Conservation (phyloP, 2,113 vertebrate genomes). For the Phylloscopus whistleri region DNA sequence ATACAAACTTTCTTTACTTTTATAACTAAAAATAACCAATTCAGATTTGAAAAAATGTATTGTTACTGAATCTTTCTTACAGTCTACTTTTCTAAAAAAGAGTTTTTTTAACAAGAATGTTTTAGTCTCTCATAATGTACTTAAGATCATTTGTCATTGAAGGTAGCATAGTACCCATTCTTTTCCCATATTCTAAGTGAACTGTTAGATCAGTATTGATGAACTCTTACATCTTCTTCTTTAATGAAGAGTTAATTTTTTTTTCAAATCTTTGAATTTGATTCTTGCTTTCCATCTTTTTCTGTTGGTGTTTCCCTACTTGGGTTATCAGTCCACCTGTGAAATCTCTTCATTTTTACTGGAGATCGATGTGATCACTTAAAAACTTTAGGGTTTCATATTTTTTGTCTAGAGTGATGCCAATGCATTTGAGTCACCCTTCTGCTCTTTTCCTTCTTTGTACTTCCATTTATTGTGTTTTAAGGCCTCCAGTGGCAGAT, state of each 20-base stretch:
- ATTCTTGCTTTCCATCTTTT: neutral
- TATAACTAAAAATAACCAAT: neutral
- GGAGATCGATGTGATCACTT: neutral
- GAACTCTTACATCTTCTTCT: neutral
- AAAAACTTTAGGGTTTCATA: neutral
- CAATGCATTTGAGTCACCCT: neutral
- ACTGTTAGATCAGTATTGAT: neutral
- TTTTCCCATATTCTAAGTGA: neutral
- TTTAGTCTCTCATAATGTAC: neutral
- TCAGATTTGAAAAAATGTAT: neutral
- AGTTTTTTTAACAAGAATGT: neutral
- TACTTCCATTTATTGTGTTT: neutral
- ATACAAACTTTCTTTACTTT: neutral
- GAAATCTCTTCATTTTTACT: neutral
- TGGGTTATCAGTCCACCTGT: neutral
- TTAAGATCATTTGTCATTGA: neutral
- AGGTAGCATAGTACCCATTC: neutral
- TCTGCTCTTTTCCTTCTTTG: neutral
- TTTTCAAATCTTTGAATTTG: neutral
- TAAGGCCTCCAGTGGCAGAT: neutral
- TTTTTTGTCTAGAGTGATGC: neutral
- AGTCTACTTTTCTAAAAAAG: neutral
- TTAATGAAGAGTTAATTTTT: neutral
- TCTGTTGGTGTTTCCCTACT: neutral
- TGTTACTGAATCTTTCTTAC: neutral